Evolutionary conservation across 64 coral and sea anemone genomes (phyloP).

Genomic region (Porites lutea): DNA sequence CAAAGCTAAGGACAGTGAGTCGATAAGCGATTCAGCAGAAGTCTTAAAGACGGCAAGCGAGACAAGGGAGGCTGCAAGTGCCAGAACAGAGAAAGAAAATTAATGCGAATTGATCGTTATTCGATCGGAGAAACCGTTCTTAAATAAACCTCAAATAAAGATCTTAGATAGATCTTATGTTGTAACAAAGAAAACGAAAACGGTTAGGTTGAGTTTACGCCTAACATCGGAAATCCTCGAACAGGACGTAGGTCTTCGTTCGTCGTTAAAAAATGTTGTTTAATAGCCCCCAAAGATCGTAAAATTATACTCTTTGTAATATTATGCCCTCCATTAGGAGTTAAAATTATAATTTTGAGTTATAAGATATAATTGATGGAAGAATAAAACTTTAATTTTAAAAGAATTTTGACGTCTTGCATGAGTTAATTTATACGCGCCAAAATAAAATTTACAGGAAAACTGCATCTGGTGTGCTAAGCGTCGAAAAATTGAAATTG

Average conservation of each 20-base stretch:
- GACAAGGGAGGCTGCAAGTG: not conserved
- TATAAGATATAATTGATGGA: slow-evolving; percentile 1
- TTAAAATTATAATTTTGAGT: not conserved
- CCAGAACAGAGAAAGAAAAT: slow-evolving; percentile 35
- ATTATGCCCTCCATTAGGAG: not conserved
- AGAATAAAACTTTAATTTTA: slow-evolving; percentile 17
- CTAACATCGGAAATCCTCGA: not conserved
- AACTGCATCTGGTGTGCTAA: slow-evolving; percentile 29
- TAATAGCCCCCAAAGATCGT: no score
- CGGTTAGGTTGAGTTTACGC: not conserved
- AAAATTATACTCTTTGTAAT: not conserved
- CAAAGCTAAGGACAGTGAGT: slow-evolving; percentile 2
- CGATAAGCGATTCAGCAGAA: not conserved
- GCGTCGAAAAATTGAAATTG: not conserved
- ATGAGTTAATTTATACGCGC: slow-evolving; percentile 17
- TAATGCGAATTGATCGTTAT: not conserved
- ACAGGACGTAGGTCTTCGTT: not conserved
- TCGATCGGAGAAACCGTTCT: not conserved
- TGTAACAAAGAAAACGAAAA: no score
- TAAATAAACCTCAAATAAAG: not conserved
- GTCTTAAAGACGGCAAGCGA: not conserved
- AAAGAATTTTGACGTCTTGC: not conserved
- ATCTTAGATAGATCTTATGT: not conserved
- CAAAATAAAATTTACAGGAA: not conserved
- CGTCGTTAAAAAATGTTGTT: not conserved